Conservation (phyloP, 2,888 invertebrate genomes). For the Drosophila kambysellisi region DNA sequence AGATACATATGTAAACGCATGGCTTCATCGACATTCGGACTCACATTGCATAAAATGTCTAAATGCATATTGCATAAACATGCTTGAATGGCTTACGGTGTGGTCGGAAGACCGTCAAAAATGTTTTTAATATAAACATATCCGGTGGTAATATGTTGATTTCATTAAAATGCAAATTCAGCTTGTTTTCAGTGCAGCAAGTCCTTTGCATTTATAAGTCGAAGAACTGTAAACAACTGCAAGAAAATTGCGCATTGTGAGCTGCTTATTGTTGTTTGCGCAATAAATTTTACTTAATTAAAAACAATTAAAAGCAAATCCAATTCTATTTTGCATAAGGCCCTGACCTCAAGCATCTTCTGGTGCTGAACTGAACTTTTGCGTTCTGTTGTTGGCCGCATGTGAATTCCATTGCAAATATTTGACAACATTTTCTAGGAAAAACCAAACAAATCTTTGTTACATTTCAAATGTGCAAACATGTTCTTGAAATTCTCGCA, state of each 20-base stretch:
- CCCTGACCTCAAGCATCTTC: constrained; percentile 24
- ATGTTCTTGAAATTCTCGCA: constrained; percentile 12
- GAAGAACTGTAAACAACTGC: constrained; percentile 14
- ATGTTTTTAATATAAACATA: constrained; percentile 31
- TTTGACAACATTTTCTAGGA: constrained; percentile 63
- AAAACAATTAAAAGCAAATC: constrained; percentile 83
- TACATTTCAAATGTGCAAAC: constrained; percentile 75
- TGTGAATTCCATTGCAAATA: constrained; percentile 64
- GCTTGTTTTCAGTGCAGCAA: constrained; percentile 25
- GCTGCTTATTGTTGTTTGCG: constrained; percentile 67
- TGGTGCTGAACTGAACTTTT: constrained; percentile 1
- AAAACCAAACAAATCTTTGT: constrained; percentile 73
- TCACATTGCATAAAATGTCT: neutral
- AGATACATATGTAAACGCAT: neutral
- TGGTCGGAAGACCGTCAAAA: neutral
- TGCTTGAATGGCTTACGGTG: neutral
- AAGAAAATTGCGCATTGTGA: constrained; percentile 38
- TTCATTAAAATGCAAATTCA: constrained; percentile 63
- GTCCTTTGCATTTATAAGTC: constrained; percentile 33
- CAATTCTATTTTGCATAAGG: constrained; percentile 56
- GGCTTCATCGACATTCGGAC: neutral
- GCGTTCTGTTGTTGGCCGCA: constrained; percentile 13
- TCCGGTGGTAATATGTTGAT: constrained; percentile 47
- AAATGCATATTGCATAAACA: neutral
- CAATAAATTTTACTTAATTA: constrained; percentile 82